Evolutionary conservation across 2,888 invertebrate genomes (phyloP), one percentile per base, ranked within the genome.

Genomic region (Caenorhabditis sp.): DNA sequence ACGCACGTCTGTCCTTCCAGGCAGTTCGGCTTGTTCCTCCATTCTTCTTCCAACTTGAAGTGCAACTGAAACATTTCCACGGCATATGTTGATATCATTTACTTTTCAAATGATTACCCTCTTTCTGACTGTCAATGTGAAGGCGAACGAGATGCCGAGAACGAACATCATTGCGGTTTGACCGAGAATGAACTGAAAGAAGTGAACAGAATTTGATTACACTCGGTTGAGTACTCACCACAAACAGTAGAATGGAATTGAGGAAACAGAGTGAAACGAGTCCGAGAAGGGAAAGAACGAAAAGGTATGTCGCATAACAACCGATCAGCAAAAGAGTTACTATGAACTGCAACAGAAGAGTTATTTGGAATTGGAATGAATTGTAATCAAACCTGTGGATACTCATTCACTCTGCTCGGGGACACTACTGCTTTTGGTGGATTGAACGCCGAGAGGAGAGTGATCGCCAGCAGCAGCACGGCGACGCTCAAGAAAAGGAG

Each of bases 101-200:
- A 15, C 8, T n/a, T 15, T n/a, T n/a, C 11, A 15, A 35, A 22
- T 9, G 46, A 41, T 37, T 13, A 77, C 77, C 30, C 71, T 61
- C 43, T 72, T 70, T 9, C 55, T 27, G 2, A 59, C 68, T 53
- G 84, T 77, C 52, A 86, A 72, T 11, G 77, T 77, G 46, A 77
- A 77, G 3, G 77, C 77, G 61, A 99, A 99, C 91, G 94, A 99
- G 63, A 97, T 99, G 79, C 92, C 99, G 85, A 99, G 98, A 89
- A 97, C 98, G 2, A 91, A 96, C 79, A 96, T 99, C 96, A 93
- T 93, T 83, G 98, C 98, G 2, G 94, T 46, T 66, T 96, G n/a
- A 96, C 98, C 0, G 96, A 94, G 90, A 95, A 99, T 85, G 95
- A 97, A 90, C 93, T 93, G 58, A 93, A 94, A 71, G 94, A 94